A percentile compares a stretch with the other conserved stretches of the same genome.
These are phyloP conservation scores for Hydrochoerus hydrochaeris DNA, from an alignment of 2,113 vertebrate genomes.

Conservation along the genomic window DNA sequence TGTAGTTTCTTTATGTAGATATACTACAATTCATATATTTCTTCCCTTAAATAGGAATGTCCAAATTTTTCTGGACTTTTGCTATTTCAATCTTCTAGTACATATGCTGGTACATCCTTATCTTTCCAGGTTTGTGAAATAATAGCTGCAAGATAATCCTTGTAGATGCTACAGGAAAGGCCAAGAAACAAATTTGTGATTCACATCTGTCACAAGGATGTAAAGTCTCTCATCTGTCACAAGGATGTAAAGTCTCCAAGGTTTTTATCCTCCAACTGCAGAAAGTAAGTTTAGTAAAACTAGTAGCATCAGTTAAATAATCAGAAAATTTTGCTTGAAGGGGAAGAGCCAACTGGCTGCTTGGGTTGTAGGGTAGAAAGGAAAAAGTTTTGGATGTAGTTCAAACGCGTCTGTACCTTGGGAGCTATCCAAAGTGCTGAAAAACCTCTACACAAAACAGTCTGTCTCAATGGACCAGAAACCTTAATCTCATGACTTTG, in stretches of 20 bases:
- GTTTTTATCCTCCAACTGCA: not conserved
- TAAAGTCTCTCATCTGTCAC: not conserved
- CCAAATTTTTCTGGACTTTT: not conserved
- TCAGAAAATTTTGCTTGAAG: conserved; percentile 44
- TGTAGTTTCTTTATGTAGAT: not conserved
- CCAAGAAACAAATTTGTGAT: not conserved
- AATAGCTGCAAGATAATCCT: not conserved
- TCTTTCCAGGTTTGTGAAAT: conserved; percentile 19
- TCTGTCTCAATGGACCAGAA: not conserved
- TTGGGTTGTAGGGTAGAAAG: not conserved
- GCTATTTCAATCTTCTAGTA: conserved; percentile 31
- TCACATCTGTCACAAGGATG: conserved; percentile 23
- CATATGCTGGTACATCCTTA: not conserved
- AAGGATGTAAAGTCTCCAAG: not conserved
- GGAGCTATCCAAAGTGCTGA: conserved; percentile 68
- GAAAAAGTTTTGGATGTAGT: not conserved
- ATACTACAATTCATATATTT: not conserved
- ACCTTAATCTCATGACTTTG: not conserved
- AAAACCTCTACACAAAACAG: not conserved
- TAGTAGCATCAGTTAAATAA: not conserved
- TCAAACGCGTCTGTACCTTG: not conserved
- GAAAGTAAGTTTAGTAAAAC: conserved; percentile 29
- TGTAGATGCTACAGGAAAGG: not conserved
- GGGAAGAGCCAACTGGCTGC: not conserved
- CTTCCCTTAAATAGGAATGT: not conserved